phyloP scores from a whole-genome alignment of 2,888 invertebrate species.

The Coelinius sp. region DNA sequence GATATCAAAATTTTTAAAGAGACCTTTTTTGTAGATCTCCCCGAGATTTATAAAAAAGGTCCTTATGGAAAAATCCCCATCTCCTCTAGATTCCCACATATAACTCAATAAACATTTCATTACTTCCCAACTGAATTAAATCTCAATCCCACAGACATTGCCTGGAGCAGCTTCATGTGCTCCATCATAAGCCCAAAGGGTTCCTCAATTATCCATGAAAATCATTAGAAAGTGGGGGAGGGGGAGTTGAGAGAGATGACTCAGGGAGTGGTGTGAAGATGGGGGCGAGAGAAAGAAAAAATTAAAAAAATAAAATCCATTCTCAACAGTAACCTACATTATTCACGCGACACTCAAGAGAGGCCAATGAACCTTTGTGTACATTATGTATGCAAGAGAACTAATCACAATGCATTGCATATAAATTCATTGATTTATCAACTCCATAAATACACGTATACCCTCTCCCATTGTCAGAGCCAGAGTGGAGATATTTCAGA shows the following conservation, averaged over 20 bases:
- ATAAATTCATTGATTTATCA: neutral
- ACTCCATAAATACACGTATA: neutral
- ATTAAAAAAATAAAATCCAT: slow-evolving; percentile 12
- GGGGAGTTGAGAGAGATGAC: no score
- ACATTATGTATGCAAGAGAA: slow-evolving; percentile 2
- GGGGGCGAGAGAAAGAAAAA: neutral
- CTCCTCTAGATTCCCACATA: no score
- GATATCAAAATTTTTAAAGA: no score
- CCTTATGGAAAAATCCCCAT: no score
- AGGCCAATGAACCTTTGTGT: neutral
- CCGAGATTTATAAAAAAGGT: no score
- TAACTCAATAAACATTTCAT: no score
- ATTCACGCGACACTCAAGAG: slow-evolving; percentile 35
- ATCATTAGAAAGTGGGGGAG: neutral
- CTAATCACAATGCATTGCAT: slow-evolving; percentile 1
- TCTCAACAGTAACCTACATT: slow-evolving; percentile 34
- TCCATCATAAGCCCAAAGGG: no score
- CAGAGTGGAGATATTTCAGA: neutral
- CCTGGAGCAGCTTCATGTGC: no score
- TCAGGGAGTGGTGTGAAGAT: neutral
- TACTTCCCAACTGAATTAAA: no score
- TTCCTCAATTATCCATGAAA: neutral
- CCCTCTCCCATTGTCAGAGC: neutral
- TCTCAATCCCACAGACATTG: no score
- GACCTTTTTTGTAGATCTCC: no score